These are phyloP conservation scores for Propithecus perrieri DNA, from an alignment of 2,797 vertebrate genomes.

Conservation along the genomic window DNA sequence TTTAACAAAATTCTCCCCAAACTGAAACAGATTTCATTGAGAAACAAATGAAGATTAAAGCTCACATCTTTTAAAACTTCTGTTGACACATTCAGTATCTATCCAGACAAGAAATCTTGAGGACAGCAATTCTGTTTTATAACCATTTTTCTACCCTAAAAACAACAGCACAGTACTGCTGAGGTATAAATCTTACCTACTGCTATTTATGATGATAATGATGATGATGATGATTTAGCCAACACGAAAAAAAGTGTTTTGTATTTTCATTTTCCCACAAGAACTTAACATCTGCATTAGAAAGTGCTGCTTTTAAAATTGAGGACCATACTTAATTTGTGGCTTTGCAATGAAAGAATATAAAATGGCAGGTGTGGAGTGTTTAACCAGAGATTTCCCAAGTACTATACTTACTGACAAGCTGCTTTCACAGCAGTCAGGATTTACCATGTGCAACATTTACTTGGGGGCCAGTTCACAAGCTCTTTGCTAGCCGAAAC, in stretches of 20 bases:
- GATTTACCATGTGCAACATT: background rate
- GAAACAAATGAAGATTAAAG: background rate
- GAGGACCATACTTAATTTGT: background rate
- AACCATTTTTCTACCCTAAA: background rate
- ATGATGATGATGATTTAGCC: background rate
- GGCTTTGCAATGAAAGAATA: background rate
- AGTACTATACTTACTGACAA: background rate
- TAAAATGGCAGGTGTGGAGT: background rate
- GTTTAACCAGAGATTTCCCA: background rate
- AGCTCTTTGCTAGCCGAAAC: slow-evolving; percentile 41
- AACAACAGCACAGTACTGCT: background rate
- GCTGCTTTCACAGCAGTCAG: background rate
- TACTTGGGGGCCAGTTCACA: background rate
- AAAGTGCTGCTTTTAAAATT: background rate
- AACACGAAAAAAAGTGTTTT: background rate
- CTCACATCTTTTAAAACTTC: background rate
- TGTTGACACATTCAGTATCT: background rate
- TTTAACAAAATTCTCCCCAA: slow-evolving; percentile 46
- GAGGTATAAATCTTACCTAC: background rate
- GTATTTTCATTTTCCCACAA: background rate
- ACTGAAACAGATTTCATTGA: background rate
- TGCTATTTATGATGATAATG: background rate
- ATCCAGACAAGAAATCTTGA: background rate
- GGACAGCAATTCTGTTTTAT: background rate
- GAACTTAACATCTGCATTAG: background rate